Evolutionary conservation across 2,113 vertebrate genomes (phyloP), one percentile per base, ranked within the genome.

Genomic region (Scophthalmus maximus): DNA sequence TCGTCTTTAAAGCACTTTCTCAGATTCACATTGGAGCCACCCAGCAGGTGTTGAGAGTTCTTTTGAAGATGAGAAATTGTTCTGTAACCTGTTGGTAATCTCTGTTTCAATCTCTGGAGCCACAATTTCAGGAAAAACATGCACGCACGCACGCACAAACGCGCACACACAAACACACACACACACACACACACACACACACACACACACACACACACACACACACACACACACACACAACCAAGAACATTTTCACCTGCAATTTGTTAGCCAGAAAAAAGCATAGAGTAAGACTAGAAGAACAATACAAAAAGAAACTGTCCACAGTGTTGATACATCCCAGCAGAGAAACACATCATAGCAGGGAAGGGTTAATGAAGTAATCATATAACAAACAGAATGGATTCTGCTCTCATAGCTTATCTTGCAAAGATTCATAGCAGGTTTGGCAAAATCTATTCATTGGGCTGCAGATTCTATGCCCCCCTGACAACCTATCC

Each of bases 341-440:
- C 47, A 22, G 53, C 30, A 56, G 42, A 15, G 17, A 59, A 27
- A 47, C 29, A 29, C 27, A 73, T 76, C 12, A 69, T 20, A 47
- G 32, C 49, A 46, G 38, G 22, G 27, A 22, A 65, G 49, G 72
- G 38, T 53, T 69, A 76, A 83, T 64, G 51, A 71, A 58, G 63
- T 78, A 59, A 78, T 84, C 50, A 65, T 76, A 51, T 65, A 80
- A 79, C 68, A 65, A 75, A 52, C 40, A 44, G 47, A 26, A 8
- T 47, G 14, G 23, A 58, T 63, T 29, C 38, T 60, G 36, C 11
- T 76, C 50, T n/a, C n/a, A n/a, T n/a, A n/a, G n/a, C n/a, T n/a
- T n/a, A n/a, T n/a, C n/a, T 68, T 30, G 7, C 29, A 15, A 22
- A 49, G 55, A 71, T 74, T 74, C 68, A 80, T 50, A 56, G 29